Percentiles rank a stretch among this genome's conserved stretches.
Conservation (phyloP, 2,797 vertebrate species). For the Chrosomus eos region DNA sequence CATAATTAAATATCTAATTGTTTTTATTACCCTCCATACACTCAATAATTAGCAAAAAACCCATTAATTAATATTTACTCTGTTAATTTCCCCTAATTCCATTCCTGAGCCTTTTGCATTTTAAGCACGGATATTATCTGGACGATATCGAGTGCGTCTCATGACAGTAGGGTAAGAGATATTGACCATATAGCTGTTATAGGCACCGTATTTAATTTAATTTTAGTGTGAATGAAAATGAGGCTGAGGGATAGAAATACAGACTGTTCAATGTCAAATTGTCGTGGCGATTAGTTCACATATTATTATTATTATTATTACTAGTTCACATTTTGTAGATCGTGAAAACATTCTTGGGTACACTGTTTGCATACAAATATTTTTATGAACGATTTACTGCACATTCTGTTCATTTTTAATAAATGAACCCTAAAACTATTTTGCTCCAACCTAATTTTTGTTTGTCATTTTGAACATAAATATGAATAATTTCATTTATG, state of each 20-base stretch:
- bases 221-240: background rate
- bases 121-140: background rate
- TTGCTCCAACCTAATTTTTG: background rate
- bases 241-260: slow-evolving; percentile 1
- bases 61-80: slow-evolving; percentile 54
- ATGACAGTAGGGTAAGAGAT: background rate
- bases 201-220: background rate
- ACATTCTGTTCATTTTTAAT: background rate
- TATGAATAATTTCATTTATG: background rate
- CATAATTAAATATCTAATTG: slow-evolving; percentile 57
- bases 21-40: slow-evolving; percentile 47
- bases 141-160: background rate
- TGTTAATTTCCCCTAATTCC: slow-evolving; percentile 4
- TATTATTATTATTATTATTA: background rate
- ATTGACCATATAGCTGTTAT: background rate
- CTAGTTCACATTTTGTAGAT: background rate
- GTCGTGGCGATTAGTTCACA: background rate
- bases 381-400: background rate
- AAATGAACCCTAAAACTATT: background rate
- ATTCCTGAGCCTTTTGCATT: slow-evolving; percentile 24
- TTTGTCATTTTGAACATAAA: background rate
- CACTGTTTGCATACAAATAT: background rate
- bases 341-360: background rate
- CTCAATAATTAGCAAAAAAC: slow-evolving; percentile 48
- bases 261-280: background rate